Evolutionary conservation across 2,888 invertebrate genomes (phyloP), one percentile per base, ranked within the genome.

Genomic region (Sinopyrophorus schimmeli): DNA sequence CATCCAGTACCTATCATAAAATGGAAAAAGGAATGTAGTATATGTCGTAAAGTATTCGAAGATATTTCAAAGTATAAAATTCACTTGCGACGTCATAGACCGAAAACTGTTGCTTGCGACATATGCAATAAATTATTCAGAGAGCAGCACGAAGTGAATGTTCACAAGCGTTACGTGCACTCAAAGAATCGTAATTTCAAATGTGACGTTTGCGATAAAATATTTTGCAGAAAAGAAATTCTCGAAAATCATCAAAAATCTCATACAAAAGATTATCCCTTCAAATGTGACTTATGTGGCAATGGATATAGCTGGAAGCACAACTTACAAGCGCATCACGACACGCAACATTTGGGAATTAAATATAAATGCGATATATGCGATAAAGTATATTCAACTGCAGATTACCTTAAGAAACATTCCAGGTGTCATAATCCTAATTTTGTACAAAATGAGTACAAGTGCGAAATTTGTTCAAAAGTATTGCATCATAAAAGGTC

Each of bases 11-110:
- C n/a, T n/a, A n/a, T 27, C 10, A 5, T 5, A 27, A 27, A 79
- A 79, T 60, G 74, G 76, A 43, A 74, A 74, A 3, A n/a, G n/a
- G n/a, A n/a, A n/a, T n/a, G n/a, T n/a, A n/a, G n/a, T n/a, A n/a
- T n/a, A n/a, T 79, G 79, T 60, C 74, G 75, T 49, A 78, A 77
- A 64, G 77, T 77, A 9, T 79, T 78, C 51, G 76, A 77, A 66
- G 77, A 5, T 10, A 17, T 1, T 3, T 12, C 6, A 16, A 35
- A 18, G 28, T 27, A 26, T 7, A 26, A 16, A 20, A 40, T 7
- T 5, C 40, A 40, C 23, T 16, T 20, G 23, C 14, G 43, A 5
- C 17, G 28, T 14, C 43, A 20, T 24, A 20, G 7, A 3, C 35
- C 26, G 5, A 43, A 17, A 18, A 34, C 7, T 10, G 12, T 9